These are phyloP conservation scores for Venusia cambrica DNA, from an alignment of 2,888 invertebrate species.

Conservation along the genomic window DNA sequence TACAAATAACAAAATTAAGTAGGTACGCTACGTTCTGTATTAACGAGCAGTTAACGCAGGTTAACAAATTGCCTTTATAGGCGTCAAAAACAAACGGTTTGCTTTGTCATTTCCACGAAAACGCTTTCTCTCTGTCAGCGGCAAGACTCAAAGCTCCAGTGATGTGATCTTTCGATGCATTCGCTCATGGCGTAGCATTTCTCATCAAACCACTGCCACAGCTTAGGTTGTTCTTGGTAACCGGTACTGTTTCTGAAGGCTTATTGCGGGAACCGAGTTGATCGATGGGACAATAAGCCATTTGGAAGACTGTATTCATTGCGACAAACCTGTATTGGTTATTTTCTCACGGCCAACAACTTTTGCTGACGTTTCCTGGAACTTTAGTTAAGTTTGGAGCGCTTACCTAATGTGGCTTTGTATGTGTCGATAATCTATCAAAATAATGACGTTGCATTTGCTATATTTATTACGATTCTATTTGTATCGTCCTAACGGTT, in stretches of 20 bases:
- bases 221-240: conserved; percentile 16
- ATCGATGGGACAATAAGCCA: conserved; percentile 33
- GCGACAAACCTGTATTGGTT: conserved; percentile 32
- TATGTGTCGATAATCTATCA: conserved; percentile 9
- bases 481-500: conserved; percentile 6
- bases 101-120: conserved; percentile 61
- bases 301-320: conserved; percentile 31
- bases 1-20: too few species aligned
- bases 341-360: conserved; percentile 42
- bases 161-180: conserved; percentile 43
- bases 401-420: conserved; percentile 33
- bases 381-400: conserved; percentile 31
- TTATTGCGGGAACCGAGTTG: conserved; percentile 26
- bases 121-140: conserved; percentile 64
- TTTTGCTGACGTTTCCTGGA: conserved; percentile 41
- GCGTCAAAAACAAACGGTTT: conserved; percentile 32
- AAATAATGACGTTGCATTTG: neutral
- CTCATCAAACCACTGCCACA: conserved; percentile 28
- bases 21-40: too few species aligned
- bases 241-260: conserved; percentile 24
- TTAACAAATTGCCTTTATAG: conserved; percentile 26
- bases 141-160: conserved; percentile 50
- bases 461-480: neutral
- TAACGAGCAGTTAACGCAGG: conserved; percentile 15
- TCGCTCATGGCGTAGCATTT: conserved; percentile 37